Conservation (phyloP, 1,140 invertebrate genomes). For the Phocides pigmalion region DNA sequence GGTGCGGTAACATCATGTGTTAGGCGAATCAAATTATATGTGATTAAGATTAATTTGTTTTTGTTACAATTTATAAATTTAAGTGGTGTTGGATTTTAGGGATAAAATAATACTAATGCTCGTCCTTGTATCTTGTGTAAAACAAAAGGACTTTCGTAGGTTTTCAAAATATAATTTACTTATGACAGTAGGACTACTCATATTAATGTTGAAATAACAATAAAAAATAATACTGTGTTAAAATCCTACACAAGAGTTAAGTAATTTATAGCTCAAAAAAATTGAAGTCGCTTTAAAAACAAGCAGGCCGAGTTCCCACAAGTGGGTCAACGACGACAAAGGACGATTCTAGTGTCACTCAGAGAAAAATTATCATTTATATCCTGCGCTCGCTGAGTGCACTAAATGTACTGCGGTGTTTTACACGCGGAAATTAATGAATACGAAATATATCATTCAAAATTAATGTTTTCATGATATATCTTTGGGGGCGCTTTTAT, state of each 20-base stretch:
- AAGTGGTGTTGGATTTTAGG: too few relatives aligned
- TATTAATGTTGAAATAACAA: background rate
- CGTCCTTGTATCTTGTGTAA: too few relatives aligned
- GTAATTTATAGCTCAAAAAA: background rate
- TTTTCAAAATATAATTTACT: too few relatives aligned
- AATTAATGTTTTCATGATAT: background rate
- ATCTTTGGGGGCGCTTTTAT: background rate
- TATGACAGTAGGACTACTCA: too few relatives aligned
- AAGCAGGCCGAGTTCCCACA: background rate
- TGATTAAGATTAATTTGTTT: too few relatives aligned
- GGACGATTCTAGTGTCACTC: slow-evolving; percentile 8
- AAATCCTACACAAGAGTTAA: slow-evolving; percentile 12
- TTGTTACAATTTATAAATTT: too few relatives aligned
- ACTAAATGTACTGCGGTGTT: slow-evolving; percentile 9
- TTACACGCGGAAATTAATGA: slow-evolving; percentile 10
- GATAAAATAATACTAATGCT: too few relatives aligned
- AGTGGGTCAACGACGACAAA: background rate
- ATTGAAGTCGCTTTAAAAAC: background rate
- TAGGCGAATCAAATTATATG: too few relatives aligned
- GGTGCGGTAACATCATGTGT: too few relatives aligned
- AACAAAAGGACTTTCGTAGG: too few relatives aligned
- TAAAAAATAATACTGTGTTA: too few relatives aligned
- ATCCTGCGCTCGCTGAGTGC: slow-evolving; percentile 11
- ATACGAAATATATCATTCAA: slow-evolving; percentile 12
- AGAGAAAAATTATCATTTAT: slow-evolving; percentile 17